Conservation (phyloP, 2,113 vertebrate genomes). For the Pseudopipra pipra region DNA sequence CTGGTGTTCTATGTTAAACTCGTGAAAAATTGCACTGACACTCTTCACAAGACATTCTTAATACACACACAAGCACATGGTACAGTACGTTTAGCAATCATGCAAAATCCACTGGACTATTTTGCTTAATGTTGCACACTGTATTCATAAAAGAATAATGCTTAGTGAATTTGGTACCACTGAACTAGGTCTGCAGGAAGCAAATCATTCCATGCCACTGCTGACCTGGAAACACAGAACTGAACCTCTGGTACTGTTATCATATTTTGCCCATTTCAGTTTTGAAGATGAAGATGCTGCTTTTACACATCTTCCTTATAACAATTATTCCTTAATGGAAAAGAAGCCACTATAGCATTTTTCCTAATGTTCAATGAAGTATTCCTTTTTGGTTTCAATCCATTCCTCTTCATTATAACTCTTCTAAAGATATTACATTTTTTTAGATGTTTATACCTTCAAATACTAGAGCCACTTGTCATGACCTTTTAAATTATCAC, state of each 20-base stretch:
- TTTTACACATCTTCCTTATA: neutral
- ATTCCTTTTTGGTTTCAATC: neutral
- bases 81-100: neutral
- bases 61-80: neutral
- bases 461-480: constrained; percentile 6
- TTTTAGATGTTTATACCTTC: constrained; percentile 8
- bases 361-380: neutral
- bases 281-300: neutral
- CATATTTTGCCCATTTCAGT: neutral
- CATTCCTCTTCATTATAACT: neutral
- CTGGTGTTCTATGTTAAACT: neutral
- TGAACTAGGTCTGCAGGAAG: neutral
- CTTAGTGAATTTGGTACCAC: neutral
- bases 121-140: neutral
- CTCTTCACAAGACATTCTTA: neutral
- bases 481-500: constrained; percentile 19
- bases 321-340: neutral
- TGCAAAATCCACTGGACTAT: neutral
- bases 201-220: neutral
- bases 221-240: neutral
- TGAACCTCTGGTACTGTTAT: neutral
- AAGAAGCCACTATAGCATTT: neutral
- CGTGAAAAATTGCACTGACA: neutral
- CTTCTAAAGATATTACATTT: neutral
- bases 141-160: neutral